Evolutionary conservation across 2,113 vertebrate genomes (phyloP).

Genomic region (Labeo rohita): DNA sequence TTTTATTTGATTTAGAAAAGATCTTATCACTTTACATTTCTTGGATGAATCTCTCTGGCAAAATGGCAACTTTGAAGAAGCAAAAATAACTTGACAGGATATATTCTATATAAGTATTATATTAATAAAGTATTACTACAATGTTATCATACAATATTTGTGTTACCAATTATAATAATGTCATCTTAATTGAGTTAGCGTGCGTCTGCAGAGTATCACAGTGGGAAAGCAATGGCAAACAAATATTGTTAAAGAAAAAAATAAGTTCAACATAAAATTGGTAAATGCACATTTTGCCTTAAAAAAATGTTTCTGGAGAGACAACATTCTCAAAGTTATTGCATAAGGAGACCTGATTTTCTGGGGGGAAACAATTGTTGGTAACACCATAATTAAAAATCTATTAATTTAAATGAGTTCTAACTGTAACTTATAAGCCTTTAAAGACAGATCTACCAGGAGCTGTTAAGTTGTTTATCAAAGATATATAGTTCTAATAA

Average conservation of each 20-base stretch:
- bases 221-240: not conserved
- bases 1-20: not conserved
- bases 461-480: not conserved
- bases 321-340: too few relatives aligned
- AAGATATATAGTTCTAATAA: not conserved
- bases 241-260: too few relatives aligned
- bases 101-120: not conserved
- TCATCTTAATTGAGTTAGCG: not conserved
- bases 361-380: not conserved
- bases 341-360: not conserved
- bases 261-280: too few relatives aligned
- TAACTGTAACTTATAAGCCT: not conserved
- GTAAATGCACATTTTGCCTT: too few relatives aligned
- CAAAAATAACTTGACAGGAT: not conserved
- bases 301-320: too few relatives aligned
- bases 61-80: constrained; percentile 17
- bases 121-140: constrained; percentile 1
- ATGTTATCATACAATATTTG: not conserved
- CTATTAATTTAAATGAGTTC: not conserved
- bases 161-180: not conserved
- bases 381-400: not conserved
- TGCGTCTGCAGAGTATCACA: not conserved
- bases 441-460: not conserved
- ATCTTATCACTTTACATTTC: constrained; percentile 36
- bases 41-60: constrained; percentile 39